Percentiles rank a stretch among this genome's conserved stretches.
phyloP scores from a whole-genome alignment of 2,797 vertebrate genomes.

The Ctenochaetus hawaiiensis region DNA sequence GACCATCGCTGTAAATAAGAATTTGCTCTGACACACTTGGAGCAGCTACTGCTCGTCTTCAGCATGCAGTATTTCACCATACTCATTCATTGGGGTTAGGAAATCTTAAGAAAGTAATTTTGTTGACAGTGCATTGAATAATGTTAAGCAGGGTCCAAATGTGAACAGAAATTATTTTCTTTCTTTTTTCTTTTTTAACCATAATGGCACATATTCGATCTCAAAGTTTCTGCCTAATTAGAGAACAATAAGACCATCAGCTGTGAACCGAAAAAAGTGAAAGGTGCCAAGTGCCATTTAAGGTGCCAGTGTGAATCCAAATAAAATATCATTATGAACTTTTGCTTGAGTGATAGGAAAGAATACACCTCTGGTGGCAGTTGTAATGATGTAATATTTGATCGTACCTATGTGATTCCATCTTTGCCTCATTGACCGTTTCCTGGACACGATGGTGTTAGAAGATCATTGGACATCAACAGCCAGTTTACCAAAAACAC shows the following conservation, averaged over 20 bases:
- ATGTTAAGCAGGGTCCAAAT: conserved; percentile 27
- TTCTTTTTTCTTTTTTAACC: neutral
- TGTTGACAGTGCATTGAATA: neutral
- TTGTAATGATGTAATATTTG: neutral
- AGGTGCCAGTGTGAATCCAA: conserved; percentile 42
- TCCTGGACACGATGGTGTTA: conserved; percentile 23
- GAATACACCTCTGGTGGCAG: neutral
- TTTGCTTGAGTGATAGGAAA: conserved; percentile 9
- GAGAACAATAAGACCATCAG: conserved; percentile 6
- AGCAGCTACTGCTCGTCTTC: conserved; percentile 51
- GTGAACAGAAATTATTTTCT: neutral
- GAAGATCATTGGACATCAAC: conserved; percentile 15
- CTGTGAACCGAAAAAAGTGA: conserved; percentile 9
- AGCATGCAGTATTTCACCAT: conserved; percentile 57
- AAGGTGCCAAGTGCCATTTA: conserved; percentile 4
- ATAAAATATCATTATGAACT: neutral
- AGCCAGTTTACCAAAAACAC: neutral
- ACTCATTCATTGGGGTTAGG: conserved; percentile 30
- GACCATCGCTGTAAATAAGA: conserved; percentile 62
- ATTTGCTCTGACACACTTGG: conserved; percentile 41
- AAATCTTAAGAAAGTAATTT: conserved; percentile 26
- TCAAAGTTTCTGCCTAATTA: conserved; percentile 12
- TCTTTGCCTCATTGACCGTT: conserved; percentile 7
- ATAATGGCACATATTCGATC: conserved; percentile 26
- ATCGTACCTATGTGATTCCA: neutral